Percentiles rank a stretch among this genome's conserved stretches.
phyloP scores from a whole-genome alignment of 2,113 vertebrate species.

The Lophura nycthemera region DNA sequence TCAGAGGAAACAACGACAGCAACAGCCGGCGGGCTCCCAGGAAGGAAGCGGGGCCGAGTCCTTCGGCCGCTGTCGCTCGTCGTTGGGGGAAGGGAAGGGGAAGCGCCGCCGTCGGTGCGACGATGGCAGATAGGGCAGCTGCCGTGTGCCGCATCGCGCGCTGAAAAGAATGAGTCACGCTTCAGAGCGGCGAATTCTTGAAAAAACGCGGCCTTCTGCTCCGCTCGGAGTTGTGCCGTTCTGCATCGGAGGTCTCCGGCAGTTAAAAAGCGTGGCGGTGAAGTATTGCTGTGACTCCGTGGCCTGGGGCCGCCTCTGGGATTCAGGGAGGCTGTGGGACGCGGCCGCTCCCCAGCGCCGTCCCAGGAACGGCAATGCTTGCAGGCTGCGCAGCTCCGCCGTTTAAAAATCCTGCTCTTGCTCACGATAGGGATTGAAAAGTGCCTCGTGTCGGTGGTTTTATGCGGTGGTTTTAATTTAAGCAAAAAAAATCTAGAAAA shows the following conservation, averaged over 20 bases:
- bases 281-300: neutral
- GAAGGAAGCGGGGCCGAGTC: slow-evolving; percentile 15
- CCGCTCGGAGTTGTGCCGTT: fast-evolving
- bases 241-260: neutral
- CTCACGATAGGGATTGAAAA: neutral
- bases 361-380: neutral
- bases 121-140: neutral
- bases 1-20: neutral
- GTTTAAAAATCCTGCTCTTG: neutral
- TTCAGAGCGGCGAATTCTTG: neutral
- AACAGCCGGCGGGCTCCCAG: neutral
- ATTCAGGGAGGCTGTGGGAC: neutral
- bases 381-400: neutral
- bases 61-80: neutral
- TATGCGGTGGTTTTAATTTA: neutral
- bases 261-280: fast-evolving
- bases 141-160: neutral
- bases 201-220: neutral
- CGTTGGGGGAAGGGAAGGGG: neutral
- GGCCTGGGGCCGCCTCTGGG: neutral
- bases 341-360: neutral
- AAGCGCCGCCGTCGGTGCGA: neutral
- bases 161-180: neutral
- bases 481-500: neutral
- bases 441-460: fast-evolving